Evolutionary conservation across 1,140 invertebrate species (phyloP).

Genomic region (Drosophila quadrilineata): DNA sequence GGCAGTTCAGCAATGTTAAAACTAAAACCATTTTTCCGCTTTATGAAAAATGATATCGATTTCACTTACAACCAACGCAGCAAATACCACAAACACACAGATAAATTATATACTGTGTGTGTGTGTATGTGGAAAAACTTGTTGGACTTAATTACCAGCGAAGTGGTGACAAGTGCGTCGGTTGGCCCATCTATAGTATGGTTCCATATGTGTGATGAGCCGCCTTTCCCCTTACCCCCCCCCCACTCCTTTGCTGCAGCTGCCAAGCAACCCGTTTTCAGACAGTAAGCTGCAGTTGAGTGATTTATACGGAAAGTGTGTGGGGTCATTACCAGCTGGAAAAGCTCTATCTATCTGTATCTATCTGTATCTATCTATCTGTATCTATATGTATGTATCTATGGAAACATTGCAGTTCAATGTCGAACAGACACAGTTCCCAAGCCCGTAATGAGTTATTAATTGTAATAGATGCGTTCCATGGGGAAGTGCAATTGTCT

Average conservation of each 20-base stretch:
- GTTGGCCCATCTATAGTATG: constrained; percentile 9
- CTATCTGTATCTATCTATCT: too few relatives aligned
- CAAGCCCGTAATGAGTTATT: constrained; percentile 49
- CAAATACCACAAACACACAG: background rate
- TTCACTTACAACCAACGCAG: constrained; percentile 45
- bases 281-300: constrained; percentile 27
- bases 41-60: constrained; percentile 64
- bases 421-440: too few relatives aligned
- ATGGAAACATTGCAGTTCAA: constrained; percentile 42
- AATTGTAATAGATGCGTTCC: too few relatives aligned
- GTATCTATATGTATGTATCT: too few relatives aligned
- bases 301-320: constrained; percentile 68
- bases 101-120: background rate
- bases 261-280: constrained; percentile 11
- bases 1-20: constrained; percentile 28
- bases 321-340: constrained; percentile 45
- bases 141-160: constrained; percentile 54
- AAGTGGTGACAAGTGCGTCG: constrained; percentile 57
- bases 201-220: too few relatives aligned
- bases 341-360: too few relatives aligned
- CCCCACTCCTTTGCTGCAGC: background rate
- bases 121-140: constrained; percentile 39
- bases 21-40: constrained; percentile 65
- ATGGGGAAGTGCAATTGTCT: too few relatives aligned
- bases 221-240: background rate